These are phyloP conservation scores for Temnothorax nylanderi DNA, from an alignment of 1,140 invertebrate genomes.

Conservation along the genomic window DNA sequence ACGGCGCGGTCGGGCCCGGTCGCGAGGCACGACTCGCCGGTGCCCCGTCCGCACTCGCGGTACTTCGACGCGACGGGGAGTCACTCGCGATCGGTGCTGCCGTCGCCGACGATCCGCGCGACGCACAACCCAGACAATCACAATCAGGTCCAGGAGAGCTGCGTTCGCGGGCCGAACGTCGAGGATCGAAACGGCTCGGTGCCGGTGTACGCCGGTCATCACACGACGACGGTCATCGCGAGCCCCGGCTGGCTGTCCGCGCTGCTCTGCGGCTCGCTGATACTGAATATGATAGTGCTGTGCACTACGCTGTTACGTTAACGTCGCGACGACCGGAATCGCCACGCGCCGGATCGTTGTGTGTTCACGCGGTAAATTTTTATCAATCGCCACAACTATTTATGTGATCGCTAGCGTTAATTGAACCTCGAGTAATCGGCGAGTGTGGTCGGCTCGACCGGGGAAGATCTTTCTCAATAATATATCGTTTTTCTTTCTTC, in stretches of 20 bases:
- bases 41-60: background rate
- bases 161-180: no score
- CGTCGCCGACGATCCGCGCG: background rate
- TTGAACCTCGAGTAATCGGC: background rate
- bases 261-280: slow-evolving; percentile 79
- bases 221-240: slow-evolving; percentile 69
- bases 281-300: slow-evolving; percentile 80
- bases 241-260: slow-evolving; percentile 79
- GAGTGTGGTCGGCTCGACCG: background rate
- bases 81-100: background rate
- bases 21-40: slow-evolving; percentile 33
- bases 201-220: slow-evolving; percentile 60
- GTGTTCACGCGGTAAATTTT: slow-evolving; percentile 37
- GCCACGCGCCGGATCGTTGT: background rate
- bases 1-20: slow-evolving; percentile 4
- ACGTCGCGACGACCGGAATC: background rate
- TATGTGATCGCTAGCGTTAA: background rate
- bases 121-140: background rate
- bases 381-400: background rate
- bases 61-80: background rate
- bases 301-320: slow-evolving; percentile 79
- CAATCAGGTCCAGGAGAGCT: background rate
- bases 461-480: no score
- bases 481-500: background rate
- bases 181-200: background rate